Base-by-base conservation (phyloP, 1,140 invertebrate species). In the Drosophila sucinea region DNA sequence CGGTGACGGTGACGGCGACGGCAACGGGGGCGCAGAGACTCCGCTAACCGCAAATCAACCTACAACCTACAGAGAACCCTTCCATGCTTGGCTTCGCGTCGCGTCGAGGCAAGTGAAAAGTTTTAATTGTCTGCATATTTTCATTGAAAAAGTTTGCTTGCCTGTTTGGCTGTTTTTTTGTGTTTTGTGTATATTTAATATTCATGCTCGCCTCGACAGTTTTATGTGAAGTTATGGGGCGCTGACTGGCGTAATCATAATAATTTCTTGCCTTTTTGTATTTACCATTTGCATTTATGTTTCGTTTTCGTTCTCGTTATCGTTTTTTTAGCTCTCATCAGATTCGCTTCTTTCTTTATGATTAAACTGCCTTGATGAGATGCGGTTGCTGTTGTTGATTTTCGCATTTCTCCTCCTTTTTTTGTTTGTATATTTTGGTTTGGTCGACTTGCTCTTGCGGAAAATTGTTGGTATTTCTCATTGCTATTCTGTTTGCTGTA, bases 41-140 rank as follows among this genome's bases (percentile, higher is more conserved):
- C 35, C 10, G 2, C 35, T 38, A 38, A 38, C 35, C 35, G 35
- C 35, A 38, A 38, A 38, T 38, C 35, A 38, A 38, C 35, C 10
- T 38, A 38, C 33, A 56, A 56, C 55, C 29, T 56, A n/a, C 32
- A 17, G 8, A 8, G 27, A 33, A 47, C 47, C 25, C 27, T 66
- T 55, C 30, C 38, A 60, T 61, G 65, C 64, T 38, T 38, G 25
- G 27, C 30, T 27, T 5, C 44, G 30, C 25, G 3, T 35, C 35
- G 51, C 17, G 25, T 11, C 62, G 64, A 76, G 79, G 83, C 82
- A 86, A 86, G 82, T 87, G 73, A 83, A 87, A 87, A 89, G 63
- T 87, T 87, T 87, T 87, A 87, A 87, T 87, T 87, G 80, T 80
- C 67, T 84, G 73, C 80, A 70, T 76, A 74, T 89, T 83, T 87